phyloP scores from a whole-genome alignment of 2,113 vertebrate genomes.

The Hassar affinis region DNA sequence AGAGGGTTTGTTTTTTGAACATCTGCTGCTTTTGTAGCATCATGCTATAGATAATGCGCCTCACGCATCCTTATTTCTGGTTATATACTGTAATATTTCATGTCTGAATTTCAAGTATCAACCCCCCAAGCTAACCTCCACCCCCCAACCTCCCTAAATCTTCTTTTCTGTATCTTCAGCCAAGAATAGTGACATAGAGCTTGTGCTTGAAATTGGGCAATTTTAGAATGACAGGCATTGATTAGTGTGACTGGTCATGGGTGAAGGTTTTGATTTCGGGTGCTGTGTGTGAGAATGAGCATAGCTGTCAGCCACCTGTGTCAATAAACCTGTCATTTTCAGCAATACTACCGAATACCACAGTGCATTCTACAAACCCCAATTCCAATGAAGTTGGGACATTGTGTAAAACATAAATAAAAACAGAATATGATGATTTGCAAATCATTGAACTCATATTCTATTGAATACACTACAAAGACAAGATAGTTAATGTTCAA shows the following conservation, averaged over 20 bases:
- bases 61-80: conserved; percentile 8
- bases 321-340: conserved; percentile 38
- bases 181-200: conserved; percentile 11
- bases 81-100: not conserved
- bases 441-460: no score
- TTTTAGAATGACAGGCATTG: conserved; percentile 42
- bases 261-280: conserved; percentile 45
- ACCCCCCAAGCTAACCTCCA: no score
- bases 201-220: conserved; percentile 7
- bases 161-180: not conserved
- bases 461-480: no score
- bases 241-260: conserved; percentile 42
- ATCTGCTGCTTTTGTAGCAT: conserved; percentile 36
- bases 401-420: no score
- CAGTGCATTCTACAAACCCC: conserved; percentile 1
- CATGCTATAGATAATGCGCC: conserved; percentile 4
- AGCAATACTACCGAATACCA: not conserved
- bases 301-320: conserved; percentile 32
- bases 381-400: no score
- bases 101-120: not conserved
- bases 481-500: no score
- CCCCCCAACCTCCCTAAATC: not conserved
- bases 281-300: conserved; percentile 17
- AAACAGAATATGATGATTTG: no score
- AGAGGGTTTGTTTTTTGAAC: conserved; percentile 25